Base-by-base conservation (phyloP, 2,113 vertebrate genomes). In the Menidia beryllina region DNA sequence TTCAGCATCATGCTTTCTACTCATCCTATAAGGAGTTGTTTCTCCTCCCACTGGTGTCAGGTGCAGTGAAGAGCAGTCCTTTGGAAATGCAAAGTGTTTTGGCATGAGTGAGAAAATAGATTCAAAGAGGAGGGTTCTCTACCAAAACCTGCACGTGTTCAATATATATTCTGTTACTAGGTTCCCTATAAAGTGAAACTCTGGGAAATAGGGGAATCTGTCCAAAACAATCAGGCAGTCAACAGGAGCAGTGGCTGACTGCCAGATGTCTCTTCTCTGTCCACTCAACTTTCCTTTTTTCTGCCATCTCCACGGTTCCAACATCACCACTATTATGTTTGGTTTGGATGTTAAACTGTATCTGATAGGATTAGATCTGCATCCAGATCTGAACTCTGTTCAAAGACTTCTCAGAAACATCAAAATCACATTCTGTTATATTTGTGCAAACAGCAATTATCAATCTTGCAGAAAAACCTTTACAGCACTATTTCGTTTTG, bases 221-320 rank as follows among this genome's bases (percentile, higher is more conserved):
- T 24, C 47, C 39, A 75, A 79, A 81, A 78, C 60, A 81, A 86
- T 80, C 53, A 39, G n/a, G n/a, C 48, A 56, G 63, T 21, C 3
- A 14, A 30, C 20, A 23, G 48, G 51, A 77, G 45, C 26, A 4
- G 27, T 51, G 66, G 65, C 76, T 57, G 57, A 20, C 43, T 45
- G 82, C 66, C 82, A 79, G 30, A 4, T 54, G 7, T 75, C 49
- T 77, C 49, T 39, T 27, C 63, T 79, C 64, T 24, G 69, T 77
- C 62, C 71, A 72, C 36, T 7, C 57, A 13, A 8, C 52, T 58
- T 78, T 24, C 8, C 17, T 43, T 82, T 63, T 74, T 20, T 72
- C 61, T 74, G 47, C 59, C 48, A 61, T 79, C 68, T 67, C 49
- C 61, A 66, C 49, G 54, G 69, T 77, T 69, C 72, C 69, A 54